A percentile compares a stretch with the other conserved stretches of the same genome.
Evolutionary conservation across 2,888 invertebrate genomes (phyloP).

Genomic region (Tuta absoluta): DNA sequence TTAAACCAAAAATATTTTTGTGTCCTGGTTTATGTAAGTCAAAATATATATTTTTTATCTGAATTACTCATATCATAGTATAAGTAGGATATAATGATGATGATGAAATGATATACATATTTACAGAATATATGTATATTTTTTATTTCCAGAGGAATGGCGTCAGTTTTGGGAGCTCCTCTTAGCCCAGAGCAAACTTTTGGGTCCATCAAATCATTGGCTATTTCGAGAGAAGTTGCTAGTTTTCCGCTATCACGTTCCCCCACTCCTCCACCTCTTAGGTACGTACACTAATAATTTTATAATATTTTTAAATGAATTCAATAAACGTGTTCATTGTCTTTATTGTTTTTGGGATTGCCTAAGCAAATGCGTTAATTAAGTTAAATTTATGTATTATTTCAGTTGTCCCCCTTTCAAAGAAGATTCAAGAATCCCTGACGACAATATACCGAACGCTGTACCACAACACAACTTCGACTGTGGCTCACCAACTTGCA

Average conservation of each 20-base stretch:
- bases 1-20: background rate
- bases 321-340: too few relatives aligned
- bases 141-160: constrained; percentile 82
- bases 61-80: too few relatives aligned
- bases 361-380: background rate
- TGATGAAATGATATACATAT: too few relatives aligned
- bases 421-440: constrained; percentile 62
- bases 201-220: constrained; percentile 87
- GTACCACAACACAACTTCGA: constrained; percentile 67
- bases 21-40: too few relatives aligned
- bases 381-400: constrained; percentile 28
- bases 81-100: too few relatives aligned
- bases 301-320: too few relatives aligned
- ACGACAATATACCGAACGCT: constrained; percentile 69
- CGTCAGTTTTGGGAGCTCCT: constrained; percentile 84
- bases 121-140: background rate
- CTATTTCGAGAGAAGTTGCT: constrained; percentile 87
- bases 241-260: constrained; percentile 89
- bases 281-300: constrained; percentile 46
- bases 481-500: constrained; percentile 68
- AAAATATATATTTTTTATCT: too few relatives aligned
- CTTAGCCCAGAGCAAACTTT: constrained; percentile 88
- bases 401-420: constrained; percentile 73
- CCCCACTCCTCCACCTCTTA: constrained; percentile 85
- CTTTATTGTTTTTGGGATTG: constrained; percentile 9